Evolutionary conservation across 2,888 invertebrate genomes (phyloP).

Genomic region (Thyatira batis): DNA sequence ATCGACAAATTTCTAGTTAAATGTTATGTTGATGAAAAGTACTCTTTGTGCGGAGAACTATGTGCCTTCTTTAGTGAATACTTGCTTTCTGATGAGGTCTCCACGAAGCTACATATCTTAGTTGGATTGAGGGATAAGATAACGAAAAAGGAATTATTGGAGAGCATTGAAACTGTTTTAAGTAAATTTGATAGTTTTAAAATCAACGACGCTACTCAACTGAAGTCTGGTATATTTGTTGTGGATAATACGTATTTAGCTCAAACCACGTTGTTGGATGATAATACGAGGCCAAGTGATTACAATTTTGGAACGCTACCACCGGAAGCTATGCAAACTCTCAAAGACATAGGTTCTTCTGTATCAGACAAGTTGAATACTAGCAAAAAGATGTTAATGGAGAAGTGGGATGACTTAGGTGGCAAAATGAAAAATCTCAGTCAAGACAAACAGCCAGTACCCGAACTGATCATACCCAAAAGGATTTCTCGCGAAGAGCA

Average conservation of each 20-base stretch:
- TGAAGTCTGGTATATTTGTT: constrained; percentile 82
- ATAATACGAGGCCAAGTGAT: constrained; percentile 50
- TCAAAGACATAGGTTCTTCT: constrained; percentile 75
- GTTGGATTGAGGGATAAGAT: constrained; percentile 78
- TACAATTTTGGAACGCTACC: constrained; percentile 61
- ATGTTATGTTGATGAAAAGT: constrained; percentile 84
- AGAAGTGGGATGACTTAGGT: constrained; percentile 81
- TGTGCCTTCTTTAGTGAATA: constrained; percentile 81
- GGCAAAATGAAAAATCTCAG: constrained; percentile 73
- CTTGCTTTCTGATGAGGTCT: constrained; percentile 70
- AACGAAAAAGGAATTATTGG: constrained; percentile 58
- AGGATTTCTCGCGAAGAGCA: constrained; percentile 26
- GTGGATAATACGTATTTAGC: constrained; percentile 74
- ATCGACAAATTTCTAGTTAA: constrained; percentile 84
- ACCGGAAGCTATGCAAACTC: constrained; percentile 75
- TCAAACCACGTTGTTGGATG: constrained; percentile 53
- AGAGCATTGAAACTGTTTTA: constrained; percentile 62
- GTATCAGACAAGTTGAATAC: constrained; percentile 79
- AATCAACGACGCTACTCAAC: constrained; percentile 64
- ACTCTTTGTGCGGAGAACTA: constrained; percentile 82
- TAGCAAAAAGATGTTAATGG: constrained; percentile 78
- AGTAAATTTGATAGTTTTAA: constrained; percentile 62
- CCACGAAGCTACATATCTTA: constrained; percentile 79
- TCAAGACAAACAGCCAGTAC: constrained; percentile 49
- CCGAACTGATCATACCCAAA: constrained; percentile 37